These are phyloP conservation scores for Agrypnia vestita DNA, from an alignment of 1,140 invertebrate species.

Conservation along the genomic window DNA sequence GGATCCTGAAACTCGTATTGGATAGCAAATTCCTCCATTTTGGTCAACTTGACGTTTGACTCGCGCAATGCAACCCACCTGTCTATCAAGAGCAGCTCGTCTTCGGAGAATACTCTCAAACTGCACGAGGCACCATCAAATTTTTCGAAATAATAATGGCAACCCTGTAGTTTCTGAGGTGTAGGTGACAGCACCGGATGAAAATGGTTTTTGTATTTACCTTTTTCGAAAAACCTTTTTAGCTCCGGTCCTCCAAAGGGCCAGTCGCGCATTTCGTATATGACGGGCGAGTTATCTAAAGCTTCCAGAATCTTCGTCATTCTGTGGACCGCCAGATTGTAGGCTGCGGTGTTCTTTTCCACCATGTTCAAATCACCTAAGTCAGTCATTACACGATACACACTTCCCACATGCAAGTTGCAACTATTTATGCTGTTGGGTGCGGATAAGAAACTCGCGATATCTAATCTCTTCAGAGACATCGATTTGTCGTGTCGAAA, in stretches of 20 bases:
- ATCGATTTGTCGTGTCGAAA: neutral
- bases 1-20: neutral
- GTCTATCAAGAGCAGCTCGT: neutral
- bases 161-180: neutral
- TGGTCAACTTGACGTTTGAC: neutral
- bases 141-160: neutral
- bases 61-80: neutral
- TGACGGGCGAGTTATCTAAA: neutral
- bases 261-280: neutral
- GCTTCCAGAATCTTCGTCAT: constrained; percentile 6
- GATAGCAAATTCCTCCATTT: neutral
- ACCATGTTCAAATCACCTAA: neutral
- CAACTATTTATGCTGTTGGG: constrained; percentile 17
- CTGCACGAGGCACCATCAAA: neutral
- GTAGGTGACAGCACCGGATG: neutral
- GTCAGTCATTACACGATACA: neutral
- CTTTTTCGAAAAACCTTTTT: neutral
- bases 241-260: neutral
- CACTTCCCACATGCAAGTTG: constrained; percentile 5
- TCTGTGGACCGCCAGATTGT: neutral
- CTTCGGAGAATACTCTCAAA: neutral
- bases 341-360: neutral
- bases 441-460: neutral
- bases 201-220: neutral
- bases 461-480: neutral